A percentile compares a stretch with the other conserved stretches of the same genome.
phyloP scores from a whole-genome alignment of 2,797 vertebrate genomes.

The Crocodylus rhombifer region DNA sequence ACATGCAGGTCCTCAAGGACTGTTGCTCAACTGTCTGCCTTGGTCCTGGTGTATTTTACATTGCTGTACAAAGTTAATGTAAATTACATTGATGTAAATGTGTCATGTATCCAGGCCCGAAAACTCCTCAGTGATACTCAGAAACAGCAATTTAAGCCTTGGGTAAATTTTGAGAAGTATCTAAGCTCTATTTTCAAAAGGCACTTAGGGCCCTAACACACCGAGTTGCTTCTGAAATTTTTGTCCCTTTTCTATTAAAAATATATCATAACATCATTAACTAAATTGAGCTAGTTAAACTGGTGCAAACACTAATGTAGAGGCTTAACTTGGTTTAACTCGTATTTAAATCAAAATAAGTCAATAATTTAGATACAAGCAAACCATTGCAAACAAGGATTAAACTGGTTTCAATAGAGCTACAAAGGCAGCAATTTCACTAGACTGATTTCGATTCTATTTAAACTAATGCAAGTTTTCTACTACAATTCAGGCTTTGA shows the following conservation, averaged over 20 bases:
- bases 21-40: no score
- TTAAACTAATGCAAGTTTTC: background rate
- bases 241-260: background rate
- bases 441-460: constrained; percentile 11
- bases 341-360: background rate
- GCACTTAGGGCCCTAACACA: constrained; percentile 9
- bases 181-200: constrained; percentile 7
- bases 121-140: background rate
- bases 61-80: no score
- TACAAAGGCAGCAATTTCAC: background rate
- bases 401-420: background rate
- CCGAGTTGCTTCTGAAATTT: constrained; percentile 50
- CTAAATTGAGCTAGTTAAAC: background rate
- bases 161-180: background rate
- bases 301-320: constrained; percentile 21
- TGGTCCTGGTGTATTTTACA: no score
- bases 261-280: background rate
- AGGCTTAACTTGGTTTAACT: background rate
- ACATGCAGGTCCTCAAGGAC: no score
- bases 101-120: no score
- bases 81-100: no score
- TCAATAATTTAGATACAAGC: background rate
- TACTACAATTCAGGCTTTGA: background rate
- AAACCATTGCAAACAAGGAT: background rate
- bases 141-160: background rate